Evolutionary conservation across 2,113 vertebrate genomes (phyloP).

Genomic region (Anoura caudifer): DNA sequence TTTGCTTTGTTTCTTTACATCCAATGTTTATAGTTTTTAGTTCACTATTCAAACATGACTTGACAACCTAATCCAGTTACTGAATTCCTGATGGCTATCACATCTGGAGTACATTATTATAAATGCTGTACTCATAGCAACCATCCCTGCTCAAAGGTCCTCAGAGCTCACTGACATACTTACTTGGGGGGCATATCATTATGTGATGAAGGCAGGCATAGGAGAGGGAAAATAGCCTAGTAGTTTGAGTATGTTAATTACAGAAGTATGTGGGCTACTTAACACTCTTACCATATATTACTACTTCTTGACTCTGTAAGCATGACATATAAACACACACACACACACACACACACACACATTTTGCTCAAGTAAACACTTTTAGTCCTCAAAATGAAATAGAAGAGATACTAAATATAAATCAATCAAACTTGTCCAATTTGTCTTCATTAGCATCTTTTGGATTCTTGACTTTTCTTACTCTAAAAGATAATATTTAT

Average conservation of each 20-base stretch:
- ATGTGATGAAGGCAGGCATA: background rate
- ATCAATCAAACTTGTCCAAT: background rate
- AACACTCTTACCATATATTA: background rate
- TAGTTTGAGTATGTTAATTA: background rate
- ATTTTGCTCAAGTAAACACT: background rate
- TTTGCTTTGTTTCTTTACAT: background rate
- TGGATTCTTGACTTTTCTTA: background rate
- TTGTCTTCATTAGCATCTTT: background rate
- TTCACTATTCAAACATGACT: background rate
- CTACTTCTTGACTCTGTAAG: background rate
- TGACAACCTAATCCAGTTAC: constrained; percentile 11
- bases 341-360: background rate
- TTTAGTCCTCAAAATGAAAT: constrained; percentile 4
- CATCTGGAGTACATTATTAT: background rate
- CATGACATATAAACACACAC: background rate
- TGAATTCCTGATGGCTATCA: background rate
- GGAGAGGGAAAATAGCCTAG: background rate
- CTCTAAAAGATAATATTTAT: background rate
- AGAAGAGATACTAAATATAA: background rate
- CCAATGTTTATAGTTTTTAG: background rate
- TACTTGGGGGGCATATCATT: background rate
- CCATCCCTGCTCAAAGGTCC: background rate
- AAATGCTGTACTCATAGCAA: background rate
- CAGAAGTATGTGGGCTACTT: background rate
- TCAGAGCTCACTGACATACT: background rate